Evolutionary conservation across 2,888 invertebrate genomes (phyloP), one percentile per base, ranked within the genome.

Genomic region (Amiota mariae): DNA sequence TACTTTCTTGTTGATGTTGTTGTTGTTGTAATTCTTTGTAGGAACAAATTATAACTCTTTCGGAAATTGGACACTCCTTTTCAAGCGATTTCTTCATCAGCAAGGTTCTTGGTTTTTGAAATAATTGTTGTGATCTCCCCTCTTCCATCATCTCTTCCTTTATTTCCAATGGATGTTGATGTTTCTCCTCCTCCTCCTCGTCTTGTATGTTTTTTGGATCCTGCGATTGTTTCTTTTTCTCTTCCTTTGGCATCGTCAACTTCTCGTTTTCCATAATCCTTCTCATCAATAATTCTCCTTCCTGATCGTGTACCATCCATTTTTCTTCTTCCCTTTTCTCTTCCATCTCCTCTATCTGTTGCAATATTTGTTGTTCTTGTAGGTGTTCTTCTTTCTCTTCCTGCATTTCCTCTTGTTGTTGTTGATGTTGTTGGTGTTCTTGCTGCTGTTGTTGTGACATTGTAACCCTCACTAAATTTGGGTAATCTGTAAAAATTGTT

Each of bases 401-500:
- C 47, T 72, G 72, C 49, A 72, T 61, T 11, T 66, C 75, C 12
- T 76, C 78, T 46, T 72, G 73, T 72, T 74, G 74, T 47, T 72
- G 72, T 70, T 49, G 73, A 15, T 59, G 56, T 49, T 59, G 71
- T 57, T 61, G 66, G 13, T 47, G 67, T n/a, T n/a, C n/a, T 13
- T 66, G 73, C 47, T 72, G 73, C 8, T 36, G 36, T 36, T 36
- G 36, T 36, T 36, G 81, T 81, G 86, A 89, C 79, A 83, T 86
- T 87, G 85, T 89, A 90, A 81, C 86, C 86, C 82, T 88, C 88
- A 82, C 87, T 88, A 88, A 85, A 86, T 79, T 88, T 90, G 84
- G 89, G 89, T 84, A 89, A 90, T 89, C 89, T 89, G 90, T 81
- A 90, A 90, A 88, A 87, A 86, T 82, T 83, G 82, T 76, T 82